Evolutionary conservation across 2,888 invertebrate species (phyloP).

Genomic region (Pyrochroa serraticornis): DNA sequence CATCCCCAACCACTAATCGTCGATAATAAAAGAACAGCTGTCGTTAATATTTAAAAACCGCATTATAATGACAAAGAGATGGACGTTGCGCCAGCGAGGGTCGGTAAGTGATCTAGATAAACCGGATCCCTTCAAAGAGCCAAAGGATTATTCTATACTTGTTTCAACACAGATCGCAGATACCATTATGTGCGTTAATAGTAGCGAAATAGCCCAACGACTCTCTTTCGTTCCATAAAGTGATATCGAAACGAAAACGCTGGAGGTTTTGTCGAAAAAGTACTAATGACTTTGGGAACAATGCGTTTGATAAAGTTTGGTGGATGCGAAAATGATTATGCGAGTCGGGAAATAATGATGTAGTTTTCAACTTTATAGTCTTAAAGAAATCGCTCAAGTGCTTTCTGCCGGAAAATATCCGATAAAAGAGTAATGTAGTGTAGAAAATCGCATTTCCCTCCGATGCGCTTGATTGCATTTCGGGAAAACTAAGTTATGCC

Average conservation of each 20-base stretch:
- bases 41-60: constrained; percentile 47
- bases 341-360: constrained; percentile 12
- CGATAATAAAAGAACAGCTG: constrained; percentile 38
- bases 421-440: constrained; percentile 46
- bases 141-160: constrained; percentile 1
- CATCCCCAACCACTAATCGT: too few species aligned
- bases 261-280: not conserved
- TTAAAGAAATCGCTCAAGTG: constrained; percentile 27
- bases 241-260: too few species aligned
- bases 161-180: constrained; percentile 4
- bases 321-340: not conserved
- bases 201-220: not conserved
- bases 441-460: constrained; percentile 47
- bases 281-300: not conserved
- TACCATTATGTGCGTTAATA: not conserved
- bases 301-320: not conserved
- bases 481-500: constrained; percentile 42
- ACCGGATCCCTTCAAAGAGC: constrained; percentile 1
- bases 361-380: constrained; percentile 21
- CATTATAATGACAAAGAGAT: constrained; percentile 44
- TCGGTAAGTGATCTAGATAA: constrained; percentile 7
- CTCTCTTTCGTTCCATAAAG: not conserved
- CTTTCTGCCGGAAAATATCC: constrained; percentile 43
- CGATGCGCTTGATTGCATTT: constrained; percentile 42
- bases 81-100: not conserved